These are phyloP conservation scores for Clupea harengus DNA, from an alignment of 2,113 vertebrate genomes.

Conservation along the genomic window DNA sequence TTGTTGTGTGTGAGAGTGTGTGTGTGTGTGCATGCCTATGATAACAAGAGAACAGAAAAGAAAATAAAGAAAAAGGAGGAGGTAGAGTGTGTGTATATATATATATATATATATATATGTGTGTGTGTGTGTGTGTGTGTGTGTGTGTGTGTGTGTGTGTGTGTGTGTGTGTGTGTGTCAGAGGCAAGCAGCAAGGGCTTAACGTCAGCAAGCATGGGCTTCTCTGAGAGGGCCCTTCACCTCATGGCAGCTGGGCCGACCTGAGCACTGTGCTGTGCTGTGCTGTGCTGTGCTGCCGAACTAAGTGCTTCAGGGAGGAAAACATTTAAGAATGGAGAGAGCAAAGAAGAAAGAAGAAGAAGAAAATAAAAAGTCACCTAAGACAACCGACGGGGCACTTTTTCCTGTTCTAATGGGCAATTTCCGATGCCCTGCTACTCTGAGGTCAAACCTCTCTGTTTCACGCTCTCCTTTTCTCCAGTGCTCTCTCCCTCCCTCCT, in stretches of 20 bases:
- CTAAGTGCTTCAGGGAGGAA: neutral
- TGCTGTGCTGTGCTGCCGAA: no score
- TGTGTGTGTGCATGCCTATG: neutral
- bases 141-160: neutral
- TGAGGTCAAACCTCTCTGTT: neutral
- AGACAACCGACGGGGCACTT: neutral
- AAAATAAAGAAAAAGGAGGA: no score
- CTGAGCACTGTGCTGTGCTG: no score
- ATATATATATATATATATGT: no score
- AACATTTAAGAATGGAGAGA: neutral
- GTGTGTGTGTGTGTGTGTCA: neutral
- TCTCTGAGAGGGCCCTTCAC: no score
- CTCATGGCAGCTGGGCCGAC: no score
- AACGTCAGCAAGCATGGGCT: no score
- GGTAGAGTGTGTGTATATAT: neutral
- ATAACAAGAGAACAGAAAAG: no score
- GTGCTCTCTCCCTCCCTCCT: neutral
- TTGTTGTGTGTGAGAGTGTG: neutral
- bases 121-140: neutral
- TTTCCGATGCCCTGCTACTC: neutral
- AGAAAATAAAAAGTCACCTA: neutral
- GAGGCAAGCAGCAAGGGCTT: no score
- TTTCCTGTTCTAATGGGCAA: neutral
- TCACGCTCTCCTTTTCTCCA: neutral
- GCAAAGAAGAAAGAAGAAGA: neutral